Evolutionary conservation across 2,888 invertebrate species (phyloP).

Genomic region (Cactoblastis cactorum): DNA sequence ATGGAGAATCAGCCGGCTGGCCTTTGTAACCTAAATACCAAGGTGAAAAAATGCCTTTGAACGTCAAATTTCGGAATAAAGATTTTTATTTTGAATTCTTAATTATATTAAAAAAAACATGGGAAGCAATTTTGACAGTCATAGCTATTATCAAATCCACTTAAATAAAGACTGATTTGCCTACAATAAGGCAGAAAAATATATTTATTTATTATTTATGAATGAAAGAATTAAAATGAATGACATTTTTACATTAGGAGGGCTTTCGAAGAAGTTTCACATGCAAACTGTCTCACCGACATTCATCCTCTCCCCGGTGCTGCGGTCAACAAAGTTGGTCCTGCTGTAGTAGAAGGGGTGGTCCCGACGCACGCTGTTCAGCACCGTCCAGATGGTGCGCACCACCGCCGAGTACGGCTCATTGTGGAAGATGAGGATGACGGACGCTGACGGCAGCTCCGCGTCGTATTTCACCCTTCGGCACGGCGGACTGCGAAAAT

Average conservation of each 20-base stretch:
- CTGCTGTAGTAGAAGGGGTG: conserved; percentile 52
- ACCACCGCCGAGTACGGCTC: conserved; percentile 93
- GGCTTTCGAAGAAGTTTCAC: too few species aligned
- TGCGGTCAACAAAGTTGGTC: conserved; percentile 49
- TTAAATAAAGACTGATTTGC: too few species aligned
- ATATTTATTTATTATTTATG: too few species aligned
- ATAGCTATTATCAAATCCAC: too few species aligned
- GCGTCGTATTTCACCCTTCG: conserved; percentile 63
- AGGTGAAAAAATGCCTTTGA: too few species aligned
- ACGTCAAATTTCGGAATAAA: too few species aligned
- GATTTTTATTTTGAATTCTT: too few species aligned
- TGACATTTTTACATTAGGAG: too few species aligned
- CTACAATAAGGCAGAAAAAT: too few species aligned
- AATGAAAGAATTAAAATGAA: too few species aligned
- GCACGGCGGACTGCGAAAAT: conserved; percentile 65
- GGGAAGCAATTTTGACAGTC: too few species aligned
- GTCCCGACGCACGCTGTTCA: conserved; percentile 83
- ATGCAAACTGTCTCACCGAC: conserved; percentile 41
- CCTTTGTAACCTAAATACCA: conserved; percentile 63
- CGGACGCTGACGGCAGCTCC: conserved; percentile 84
- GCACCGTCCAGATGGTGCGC: conserved; percentile 93
- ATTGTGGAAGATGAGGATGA: conserved; percentile 93
- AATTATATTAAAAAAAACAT: too few species aligned
- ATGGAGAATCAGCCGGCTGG: conserved; percentile 60
- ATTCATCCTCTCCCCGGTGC: conserved; percentile 43